Base-by-base conservation (phyloP, 2,888 invertebrate species). In the Orchestes rusci region DNA sequence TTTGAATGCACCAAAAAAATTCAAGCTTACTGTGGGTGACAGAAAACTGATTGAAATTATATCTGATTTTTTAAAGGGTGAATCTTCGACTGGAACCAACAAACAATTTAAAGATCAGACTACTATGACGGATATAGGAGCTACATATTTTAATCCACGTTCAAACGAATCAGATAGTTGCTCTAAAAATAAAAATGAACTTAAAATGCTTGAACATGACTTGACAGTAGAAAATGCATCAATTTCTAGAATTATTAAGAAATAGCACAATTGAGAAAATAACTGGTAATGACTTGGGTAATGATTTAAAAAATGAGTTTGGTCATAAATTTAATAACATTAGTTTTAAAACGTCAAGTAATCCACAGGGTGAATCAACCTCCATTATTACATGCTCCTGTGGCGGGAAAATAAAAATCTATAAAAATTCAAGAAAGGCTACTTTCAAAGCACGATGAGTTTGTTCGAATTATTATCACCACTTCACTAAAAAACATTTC, bases 401-500 rank as follows among this genome's bases (percentile, higher is more conserved):
- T 32, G 32, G 32, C 16, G 32, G 16, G 16, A 32, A 32, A 32
- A 32, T 32, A 32, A 32, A 32, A 32, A 15, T 32, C 7, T 32
- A 7, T 4, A 32, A 32, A 15, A n/a, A 32, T 32, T 13, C 32
- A 4, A 32, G 16, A 32, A 32, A 32, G 16, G 16, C 32, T 10
- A 16, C 15, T 32, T 32, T 32, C 16, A 32, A 32, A 32, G 7
- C 5, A 4, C 13, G 32, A 32, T 32, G 32, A 16, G 15, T 32
- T 32, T 32, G 32, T 32, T 32, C 32, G 3, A 32, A 32, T 32
- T 32, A 32, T 32, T 32, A 32, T 16, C 4, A 32, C 16, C 32
- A 4, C 32, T 32, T 13, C 15, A 15, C 13, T n/a, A n/a, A n/a
- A n/a, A n/a, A n/a, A n/a, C n/a, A n/a, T n/a, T n/a, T n/a, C n/a